Percentiles rank a stretch among this genome's conserved stretches.
These are phyloP conservation scores for Phania funesta DNA, from an alignment of 2,888 invertebrate species.

Conservation along the genomic window DNA sequence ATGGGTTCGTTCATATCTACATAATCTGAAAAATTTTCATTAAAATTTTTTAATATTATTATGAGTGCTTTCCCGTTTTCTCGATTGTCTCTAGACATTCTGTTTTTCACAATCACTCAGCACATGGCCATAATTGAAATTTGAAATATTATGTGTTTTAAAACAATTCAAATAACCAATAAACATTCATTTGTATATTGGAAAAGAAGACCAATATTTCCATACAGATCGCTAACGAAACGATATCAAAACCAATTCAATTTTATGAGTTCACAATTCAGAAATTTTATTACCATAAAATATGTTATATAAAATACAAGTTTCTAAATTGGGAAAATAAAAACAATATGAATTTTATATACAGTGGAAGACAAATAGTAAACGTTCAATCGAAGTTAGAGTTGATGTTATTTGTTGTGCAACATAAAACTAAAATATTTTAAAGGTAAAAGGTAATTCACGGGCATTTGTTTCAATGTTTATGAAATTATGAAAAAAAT, in stretches of 20 bases:
- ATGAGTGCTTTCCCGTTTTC: slow-evolving; percentile 34
- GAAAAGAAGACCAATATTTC: background rate
- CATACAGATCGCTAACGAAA: slow-evolving; percentile 13
- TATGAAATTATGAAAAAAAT: too few species aligned
- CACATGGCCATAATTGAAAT: slow-evolving; percentile 78
- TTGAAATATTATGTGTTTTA: slow-evolving; percentile 78
- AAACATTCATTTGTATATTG: slow-evolving; percentile 14
- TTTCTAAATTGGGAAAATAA: background rate
- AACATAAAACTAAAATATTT: too few species aligned
- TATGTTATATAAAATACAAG: background rate
- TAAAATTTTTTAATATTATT: slow-evolving; percentile 6
- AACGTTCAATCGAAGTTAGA: too few species aligned
- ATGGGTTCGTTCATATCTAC: slow-evolving; percentile 5
- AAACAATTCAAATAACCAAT: slow-evolving; percentile 72
- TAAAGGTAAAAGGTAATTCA: too few species aligned
- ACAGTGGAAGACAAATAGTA: background rate
- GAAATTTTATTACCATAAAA: slow-evolving; percentile 6
- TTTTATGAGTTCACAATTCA: slow-evolving; percentile 40
- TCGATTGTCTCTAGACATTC: slow-evolving; percentile 20
- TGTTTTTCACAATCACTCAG: slow-evolving; percentile 71
- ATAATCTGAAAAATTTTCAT: slow-evolving; percentile 1
- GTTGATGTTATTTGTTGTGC: too few species aligned
- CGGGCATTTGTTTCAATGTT: too few species aligned
- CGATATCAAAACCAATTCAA: background rate
- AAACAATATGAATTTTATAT: too few species aligned